Evolutionary conservation across 2,797 vertebrate species (phyloP).

Genomic region (Enteromius fasciolatus): DNA sequence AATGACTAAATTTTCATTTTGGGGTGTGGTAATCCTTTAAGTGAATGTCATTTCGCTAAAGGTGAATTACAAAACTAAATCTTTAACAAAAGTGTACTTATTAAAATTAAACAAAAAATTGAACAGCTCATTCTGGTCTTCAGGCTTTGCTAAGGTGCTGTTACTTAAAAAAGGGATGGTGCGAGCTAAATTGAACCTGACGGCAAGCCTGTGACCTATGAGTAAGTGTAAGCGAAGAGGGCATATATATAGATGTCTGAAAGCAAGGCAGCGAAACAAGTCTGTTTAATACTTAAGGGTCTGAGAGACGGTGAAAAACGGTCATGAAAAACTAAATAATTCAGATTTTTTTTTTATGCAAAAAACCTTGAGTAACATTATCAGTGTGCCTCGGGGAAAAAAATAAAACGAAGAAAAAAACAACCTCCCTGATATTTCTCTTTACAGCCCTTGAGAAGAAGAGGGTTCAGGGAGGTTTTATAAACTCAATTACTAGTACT

Average conservation of each 20-base stretch:
- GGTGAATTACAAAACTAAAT: background rate
- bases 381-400: background rate
- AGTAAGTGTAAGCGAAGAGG: constrained; percentile 15
- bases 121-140: background rate
- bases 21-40: background rate
- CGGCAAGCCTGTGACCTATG: constrained; percentile 9
- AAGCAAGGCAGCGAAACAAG: background rate
- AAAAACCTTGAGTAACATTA: background rate
- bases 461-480: background rate
- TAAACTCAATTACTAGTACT: background rate
- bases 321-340: constrained; percentile 8
- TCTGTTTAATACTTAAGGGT: constrained; percentile 22
- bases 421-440: background rate
- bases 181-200: constrained; percentile 11
- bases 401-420: background rate
- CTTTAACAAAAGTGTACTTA: background rate
- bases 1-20: no score
- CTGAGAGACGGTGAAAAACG: constrained; percentile 9
- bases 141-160: background rate
- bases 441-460: background rate
- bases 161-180: background rate
- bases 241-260: constrained; percentile 24
- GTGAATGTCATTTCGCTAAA: background rate
- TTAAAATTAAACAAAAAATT: background rate
- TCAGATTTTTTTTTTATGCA: constrained; percentile 4